Evolutionary conservation across 2,888 invertebrate species (phyloP).

Genomic region (Xestoiulus laeticollis): DNA sequence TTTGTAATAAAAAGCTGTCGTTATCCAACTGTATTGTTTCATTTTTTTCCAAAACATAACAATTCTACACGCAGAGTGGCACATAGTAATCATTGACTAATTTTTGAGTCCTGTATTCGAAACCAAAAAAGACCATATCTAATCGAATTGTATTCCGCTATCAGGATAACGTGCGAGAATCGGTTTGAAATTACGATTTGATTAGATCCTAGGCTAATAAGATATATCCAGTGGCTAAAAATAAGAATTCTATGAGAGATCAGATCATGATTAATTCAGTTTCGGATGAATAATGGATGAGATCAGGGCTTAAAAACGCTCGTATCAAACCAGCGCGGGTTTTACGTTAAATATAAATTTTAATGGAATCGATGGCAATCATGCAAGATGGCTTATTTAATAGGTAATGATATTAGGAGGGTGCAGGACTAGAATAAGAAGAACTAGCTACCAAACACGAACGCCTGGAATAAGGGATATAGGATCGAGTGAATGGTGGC

Average conservation of each 20-base stretch:
- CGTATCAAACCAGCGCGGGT: not conserved
- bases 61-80: not conserved
- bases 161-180: not conserved
- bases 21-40: too few species aligned
- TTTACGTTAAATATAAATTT: conserved; percentile 9
- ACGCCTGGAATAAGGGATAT: not conserved
- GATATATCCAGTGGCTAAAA: not conserved
- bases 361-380: conserved; percentile 1
- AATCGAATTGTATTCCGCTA: not conserved
- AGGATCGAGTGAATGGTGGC: not conserved
- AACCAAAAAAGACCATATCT: not conserved
- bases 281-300: not conserved
- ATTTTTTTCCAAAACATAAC: too few species aligned
- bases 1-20: too few species aligned
- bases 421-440: not conserved
- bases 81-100: not conserved
- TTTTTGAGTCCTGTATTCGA: not conserved
- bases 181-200: not conserved
- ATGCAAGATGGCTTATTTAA: conserved; percentile 9
- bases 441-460: not conserved
- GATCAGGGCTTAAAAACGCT: not conserved
- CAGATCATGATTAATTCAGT: not conserved
- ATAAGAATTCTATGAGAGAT: not conserved
- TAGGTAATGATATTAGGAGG: not conserved
- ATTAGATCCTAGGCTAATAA: not conserved